phyloP scores from a whole-genome alignment of 2,888 invertebrate species.

The Chymomyza caudatula region DNA sequence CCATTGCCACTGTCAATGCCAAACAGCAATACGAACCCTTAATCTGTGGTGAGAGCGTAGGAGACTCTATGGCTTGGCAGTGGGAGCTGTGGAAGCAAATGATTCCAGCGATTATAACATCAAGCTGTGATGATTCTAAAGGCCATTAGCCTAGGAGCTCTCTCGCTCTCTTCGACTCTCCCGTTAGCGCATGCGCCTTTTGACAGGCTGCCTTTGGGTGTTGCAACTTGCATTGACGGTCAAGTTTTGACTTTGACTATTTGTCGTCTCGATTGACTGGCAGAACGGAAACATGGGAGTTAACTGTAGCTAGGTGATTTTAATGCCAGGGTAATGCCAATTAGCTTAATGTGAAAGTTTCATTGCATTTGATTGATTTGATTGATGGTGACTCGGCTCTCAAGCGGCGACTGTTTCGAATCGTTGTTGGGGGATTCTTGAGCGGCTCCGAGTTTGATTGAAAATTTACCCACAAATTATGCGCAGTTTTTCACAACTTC shows the following conservation, averaged over 20 bases:
- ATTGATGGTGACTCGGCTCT: background rate
- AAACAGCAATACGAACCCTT: conserved; percentile 9
- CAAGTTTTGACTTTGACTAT: conserved; percentile 1
- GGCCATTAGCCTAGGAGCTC: conserved; percentile 57
- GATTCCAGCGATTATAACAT: conserved; percentile 50
- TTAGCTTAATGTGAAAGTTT: conserved; percentile 25
- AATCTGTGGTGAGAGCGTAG: conserved; percentile 46
- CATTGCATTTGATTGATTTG: background rate
- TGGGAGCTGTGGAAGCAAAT: background rate
- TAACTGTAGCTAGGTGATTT: too few relatives aligned
- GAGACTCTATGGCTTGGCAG: conserved; percentile 1
- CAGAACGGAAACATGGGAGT: too few relatives aligned
- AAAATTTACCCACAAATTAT: conserved; percentile 37
- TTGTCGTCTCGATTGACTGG: background rate
- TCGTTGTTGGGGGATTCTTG: background rate
- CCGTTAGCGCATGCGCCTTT: conserved; percentile 48
- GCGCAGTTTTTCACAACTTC: conserved; percentile 5
- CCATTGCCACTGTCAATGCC: conserved; percentile 46
- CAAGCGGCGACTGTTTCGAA: background rate
- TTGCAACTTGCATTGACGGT: conserved; percentile 31
- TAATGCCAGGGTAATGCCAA: conserved; percentile 14
- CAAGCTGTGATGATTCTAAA: conserved; percentile 39
- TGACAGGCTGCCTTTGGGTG: background rate
- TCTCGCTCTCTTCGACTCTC: background rate
- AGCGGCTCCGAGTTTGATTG: background rate